A percentile compares a stretch with the other conserved stretches of the same genome.
These are phyloP conservation scores for Diaprepes abbreviatus DNA, from an alignment of 2,888 invertebrate species.

Conservation along the genomic window DNA sequence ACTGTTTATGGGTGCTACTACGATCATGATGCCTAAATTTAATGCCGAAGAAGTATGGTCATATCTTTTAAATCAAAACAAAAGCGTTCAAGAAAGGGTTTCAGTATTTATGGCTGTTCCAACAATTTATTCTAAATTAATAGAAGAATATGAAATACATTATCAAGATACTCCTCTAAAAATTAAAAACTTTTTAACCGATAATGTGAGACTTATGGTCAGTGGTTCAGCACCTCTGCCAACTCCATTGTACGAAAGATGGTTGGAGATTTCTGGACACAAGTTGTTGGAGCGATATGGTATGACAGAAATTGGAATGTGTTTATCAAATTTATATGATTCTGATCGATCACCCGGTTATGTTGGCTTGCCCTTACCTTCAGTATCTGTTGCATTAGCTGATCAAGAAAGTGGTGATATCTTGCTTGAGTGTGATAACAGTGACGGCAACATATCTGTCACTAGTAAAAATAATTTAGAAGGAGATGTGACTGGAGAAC, in stretches of 20 bases:
- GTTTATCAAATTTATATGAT: conserved; percentile 81
- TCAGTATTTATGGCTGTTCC: conserved; percentile 92
- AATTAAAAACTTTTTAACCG: conserved; percentile 70
- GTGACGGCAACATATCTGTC: conserved; percentile 57
- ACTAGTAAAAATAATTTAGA: conserved; percentile 53
- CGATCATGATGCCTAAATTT: conserved; percentile 78
- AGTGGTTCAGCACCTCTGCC: conserved; percentile 88
- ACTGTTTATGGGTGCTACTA: conserved; percentile 81
- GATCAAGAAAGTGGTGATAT: conserved; percentile 57
- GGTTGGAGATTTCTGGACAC: conserved; percentile 87
- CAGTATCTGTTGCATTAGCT: conserved; percentile 74
- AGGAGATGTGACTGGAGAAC: conserved; percentile 69
- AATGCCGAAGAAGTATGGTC: conserved; percentile 79
- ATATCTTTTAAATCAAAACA: conserved; percentile 77
- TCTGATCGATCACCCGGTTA: conserved; percentile 74
- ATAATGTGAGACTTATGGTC: conserved; percentile 69
- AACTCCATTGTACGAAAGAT: conserved; percentile 76
- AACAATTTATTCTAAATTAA: conserved; percentile 85
- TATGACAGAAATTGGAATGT: conserved; percentile 92
- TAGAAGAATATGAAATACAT: conserved; percentile 79
- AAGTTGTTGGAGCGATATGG: conserved; percentile 72
- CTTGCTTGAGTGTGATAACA: conserved; percentile 61
- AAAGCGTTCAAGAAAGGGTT: conserved; percentile 71
- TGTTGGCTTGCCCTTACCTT: conserved; percentile 85
- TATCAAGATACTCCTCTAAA: conserved; percentile 72